Evolutionary conservation across 2,888 invertebrate genomes (phyloP).

Genomic region (Meganola albula): DNA sequence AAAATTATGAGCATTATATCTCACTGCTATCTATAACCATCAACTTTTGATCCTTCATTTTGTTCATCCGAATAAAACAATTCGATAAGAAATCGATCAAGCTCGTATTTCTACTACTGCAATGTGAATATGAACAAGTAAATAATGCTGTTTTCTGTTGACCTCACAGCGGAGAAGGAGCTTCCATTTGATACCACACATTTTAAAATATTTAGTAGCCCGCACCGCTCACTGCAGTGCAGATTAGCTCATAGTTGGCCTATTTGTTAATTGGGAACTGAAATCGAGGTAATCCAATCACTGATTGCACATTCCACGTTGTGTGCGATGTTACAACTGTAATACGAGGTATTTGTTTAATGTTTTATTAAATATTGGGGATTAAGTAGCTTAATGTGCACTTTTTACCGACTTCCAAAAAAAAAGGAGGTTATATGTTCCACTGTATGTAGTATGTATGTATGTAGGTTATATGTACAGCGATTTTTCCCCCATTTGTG

Average conservation of each 20-base stretch:
- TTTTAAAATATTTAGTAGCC: slow-evolving; percentile 14
- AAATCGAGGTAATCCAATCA: slow-evolving; percentile 24
- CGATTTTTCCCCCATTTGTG: no score
- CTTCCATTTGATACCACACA: slow-evolving; percentile 1
- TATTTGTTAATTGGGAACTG: slow-evolving; percentile 23
- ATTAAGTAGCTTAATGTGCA: no score
- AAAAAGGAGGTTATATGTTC: no score
- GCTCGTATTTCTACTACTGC: slow-evolving; percentile 4
- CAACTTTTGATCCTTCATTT: no score
- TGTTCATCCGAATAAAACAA: no score
- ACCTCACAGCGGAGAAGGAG: neutral
- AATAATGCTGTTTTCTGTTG: neutral
- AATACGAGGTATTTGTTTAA: slow-evolving; percentile 5
- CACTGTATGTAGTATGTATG: no score
- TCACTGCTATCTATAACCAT: no score
- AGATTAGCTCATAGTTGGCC: slow-evolving; percentile 19
- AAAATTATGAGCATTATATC: no score
- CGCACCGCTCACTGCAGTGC: slow-evolving; percentile 11
- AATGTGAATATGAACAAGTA: neutral
- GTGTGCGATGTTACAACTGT: slow-evolving; percentile 11
- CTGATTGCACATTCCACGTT: slow-evolving; percentile 13
- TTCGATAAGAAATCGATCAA: no score
- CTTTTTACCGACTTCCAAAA: no score
- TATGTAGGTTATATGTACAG: no score
- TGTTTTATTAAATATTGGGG: no score